Percentiles rank a stretch among this genome's conserved stretches.
Conservation (phyloP, 2,113 vertebrate genomes). For the Merops nubicus region DNA sequence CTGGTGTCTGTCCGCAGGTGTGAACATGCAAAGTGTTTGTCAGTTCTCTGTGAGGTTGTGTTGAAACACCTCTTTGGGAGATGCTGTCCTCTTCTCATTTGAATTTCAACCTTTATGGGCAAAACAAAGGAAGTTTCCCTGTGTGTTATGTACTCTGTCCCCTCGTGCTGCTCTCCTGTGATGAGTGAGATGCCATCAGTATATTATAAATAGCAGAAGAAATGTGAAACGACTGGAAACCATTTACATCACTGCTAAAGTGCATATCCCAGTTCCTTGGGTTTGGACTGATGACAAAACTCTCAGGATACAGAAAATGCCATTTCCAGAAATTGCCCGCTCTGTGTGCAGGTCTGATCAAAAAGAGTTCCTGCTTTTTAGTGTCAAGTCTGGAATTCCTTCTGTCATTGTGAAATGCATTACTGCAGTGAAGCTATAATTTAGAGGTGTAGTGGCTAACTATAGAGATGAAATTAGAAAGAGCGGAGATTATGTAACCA, state of each 20-base stretch:
- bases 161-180: neutral
- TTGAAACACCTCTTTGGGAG: neutral
- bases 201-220: neutral
- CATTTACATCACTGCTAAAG: neutral
- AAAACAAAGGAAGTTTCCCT: neutral
- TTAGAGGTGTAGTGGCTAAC: neutral
- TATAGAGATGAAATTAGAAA: neutral
- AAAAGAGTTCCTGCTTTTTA: neutral
- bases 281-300: neutral
- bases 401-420: neutral
- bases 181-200: neutral
- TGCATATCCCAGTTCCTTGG: neutral
- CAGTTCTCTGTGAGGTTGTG: neutral
- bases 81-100: neutral
- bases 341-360: neutral
- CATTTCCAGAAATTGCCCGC: neutral
- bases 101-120: neutral
- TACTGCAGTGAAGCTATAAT: neutral
- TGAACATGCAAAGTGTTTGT: rapidly evolving
- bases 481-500: neutral
- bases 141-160: neutral
- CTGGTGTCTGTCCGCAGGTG: neutral
- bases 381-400: neutral
- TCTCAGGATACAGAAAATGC: neutral
- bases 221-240: neutral